Evolutionary conservation across 2,797 vertebrate genomes (phyloP).

Genomic region (Antennarius maculatus): DNA sequence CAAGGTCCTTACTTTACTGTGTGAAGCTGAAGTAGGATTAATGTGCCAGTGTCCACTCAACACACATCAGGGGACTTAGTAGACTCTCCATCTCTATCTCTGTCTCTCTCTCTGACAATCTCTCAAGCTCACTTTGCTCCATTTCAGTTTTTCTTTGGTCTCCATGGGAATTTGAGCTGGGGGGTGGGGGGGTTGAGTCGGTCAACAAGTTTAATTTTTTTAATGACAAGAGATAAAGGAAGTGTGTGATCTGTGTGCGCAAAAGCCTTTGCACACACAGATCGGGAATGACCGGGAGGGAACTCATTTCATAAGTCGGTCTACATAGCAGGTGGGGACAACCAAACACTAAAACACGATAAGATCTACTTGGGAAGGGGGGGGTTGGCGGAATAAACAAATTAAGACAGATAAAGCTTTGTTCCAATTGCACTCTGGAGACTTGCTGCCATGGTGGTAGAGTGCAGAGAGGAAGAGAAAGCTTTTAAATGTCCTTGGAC

Average conservation of each 20-base stretch:
- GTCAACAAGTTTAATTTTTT: slow-evolving; percentile 53
- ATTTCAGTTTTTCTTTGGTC: slow-evolving; percentile 41
- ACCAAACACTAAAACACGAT: slow-evolving; percentile 60
- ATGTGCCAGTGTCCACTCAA: slow-evolving; percentile 55
- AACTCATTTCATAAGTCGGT: slow-evolving; percentile 62
- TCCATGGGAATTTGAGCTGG: slow-evolving; percentile 65
- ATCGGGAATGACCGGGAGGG: slow-evolving; percentile 69
- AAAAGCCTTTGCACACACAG: slow-evolving; percentile 45
- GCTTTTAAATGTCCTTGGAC: slow-evolving; percentile 21
- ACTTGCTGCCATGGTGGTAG: slow-evolving; percentile 41
- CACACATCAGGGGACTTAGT: slow-evolving; percentile 44
- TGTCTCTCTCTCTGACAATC: slow-evolving; percentile 38
- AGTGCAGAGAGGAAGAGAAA: slow-evolving; percentile 25
- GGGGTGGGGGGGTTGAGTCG: slow-evolving; percentile 19
- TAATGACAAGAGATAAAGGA: slow-evolving; percentile 52
- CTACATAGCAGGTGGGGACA: slow-evolving; percentile 30
- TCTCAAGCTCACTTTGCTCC: slow-evolving; percentile 38
- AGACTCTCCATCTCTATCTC: slow-evolving; percentile 48
- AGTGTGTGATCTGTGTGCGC: slow-evolving; percentile 46
- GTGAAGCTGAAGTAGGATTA: slow-evolving; percentile 63
- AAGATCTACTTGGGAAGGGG: slow-evolving; percentile 55
- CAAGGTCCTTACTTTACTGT: slow-evolving; percentile 57
- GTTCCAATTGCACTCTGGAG: slow-evolving; percentile 69
- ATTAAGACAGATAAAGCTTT: slow-evolving; percentile 75
- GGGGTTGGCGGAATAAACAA: slow-evolving; percentile 63